These are phyloP conservation scores for Coleophora flavipennella DNA, from an alignment of 2,888 invertebrate genomes.

Conservation along the genomic window DNA sequence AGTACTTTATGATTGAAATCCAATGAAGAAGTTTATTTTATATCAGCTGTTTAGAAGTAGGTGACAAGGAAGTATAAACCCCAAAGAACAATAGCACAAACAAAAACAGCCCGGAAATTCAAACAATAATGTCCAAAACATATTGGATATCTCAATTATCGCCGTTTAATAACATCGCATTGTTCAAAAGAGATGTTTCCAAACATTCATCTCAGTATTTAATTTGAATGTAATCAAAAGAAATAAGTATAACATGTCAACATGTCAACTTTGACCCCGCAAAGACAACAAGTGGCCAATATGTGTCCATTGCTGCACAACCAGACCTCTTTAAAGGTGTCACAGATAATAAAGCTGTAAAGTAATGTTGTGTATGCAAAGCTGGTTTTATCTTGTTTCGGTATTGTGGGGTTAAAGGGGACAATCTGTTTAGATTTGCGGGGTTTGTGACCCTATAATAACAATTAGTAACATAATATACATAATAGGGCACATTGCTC, in stretches of 20 bases:
- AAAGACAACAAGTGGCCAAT: too few relatives aligned
- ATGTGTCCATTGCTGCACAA: not conserved
- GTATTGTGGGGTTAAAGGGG: constrained; percentile 10
- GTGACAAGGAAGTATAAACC: not conserved
- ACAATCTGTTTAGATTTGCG: constrained; percentile 6
- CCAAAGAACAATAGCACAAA: constrained; percentile 2
- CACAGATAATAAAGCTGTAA: constrained; percentile 13
- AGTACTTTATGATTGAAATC: too few relatives aligned
- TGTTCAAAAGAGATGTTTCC: not conserved
- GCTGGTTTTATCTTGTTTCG: constrained; percentile 14
- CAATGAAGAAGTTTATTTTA: too few relatives aligned
- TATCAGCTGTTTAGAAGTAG: too few relatives aligned
- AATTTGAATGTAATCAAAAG: constrained; percentile 17
- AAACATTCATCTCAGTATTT: constrained; percentile 9
- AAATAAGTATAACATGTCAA: constrained; percentile 5
- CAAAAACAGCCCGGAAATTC: constrained; percentile 2
- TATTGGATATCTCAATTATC: constrained; percentile 9
- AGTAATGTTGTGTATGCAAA: constrained; percentile 4
- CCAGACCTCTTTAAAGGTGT: not conserved
- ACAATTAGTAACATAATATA: too few relatives aligned
- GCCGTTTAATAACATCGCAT: constrained; percentile 12
- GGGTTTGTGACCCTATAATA: constrained; percentile 3
- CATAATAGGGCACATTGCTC: too few relatives aligned
- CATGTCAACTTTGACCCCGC: constrained; percentile 9
- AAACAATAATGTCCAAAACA: constrained; percentile 7